Conservation (phyloP, 2,113 vertebrate genomes). For the Lepus americanus region DNA sequence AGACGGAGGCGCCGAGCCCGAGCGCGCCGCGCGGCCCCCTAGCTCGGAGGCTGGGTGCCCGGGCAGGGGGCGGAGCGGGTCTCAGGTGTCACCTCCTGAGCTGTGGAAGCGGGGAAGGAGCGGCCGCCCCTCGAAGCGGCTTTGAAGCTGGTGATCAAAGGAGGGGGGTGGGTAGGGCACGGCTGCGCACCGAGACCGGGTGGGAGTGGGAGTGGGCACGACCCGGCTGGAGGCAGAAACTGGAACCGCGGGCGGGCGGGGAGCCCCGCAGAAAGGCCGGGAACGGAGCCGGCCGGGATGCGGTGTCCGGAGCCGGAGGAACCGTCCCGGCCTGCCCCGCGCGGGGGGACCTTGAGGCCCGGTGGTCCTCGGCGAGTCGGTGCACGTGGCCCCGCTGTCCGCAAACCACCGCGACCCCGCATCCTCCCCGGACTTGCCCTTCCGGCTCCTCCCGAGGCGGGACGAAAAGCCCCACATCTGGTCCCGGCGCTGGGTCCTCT, state of each 20-base stretch:
- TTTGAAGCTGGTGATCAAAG: constrained; percentile 77
- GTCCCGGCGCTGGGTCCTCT: neutral
- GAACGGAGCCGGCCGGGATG: neutral
- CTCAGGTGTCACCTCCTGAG: constrained; percentile 69
- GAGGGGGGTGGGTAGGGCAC: neutral
- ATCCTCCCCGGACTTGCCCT: neutral
- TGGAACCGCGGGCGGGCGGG: neutral
- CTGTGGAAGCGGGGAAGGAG: neutral
- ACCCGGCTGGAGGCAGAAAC: neutral
- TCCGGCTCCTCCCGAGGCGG: neutral
- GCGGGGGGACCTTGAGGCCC: neutral
- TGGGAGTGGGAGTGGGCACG: neutral
- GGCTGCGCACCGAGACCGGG: neutral
- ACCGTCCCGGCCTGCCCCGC: neutral
- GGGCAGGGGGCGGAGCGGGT: constrained; percentile 42
- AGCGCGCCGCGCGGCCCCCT: neutral
- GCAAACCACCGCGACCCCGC: neutral
- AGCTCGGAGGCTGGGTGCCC: neutral
- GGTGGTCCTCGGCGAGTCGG: neutral
- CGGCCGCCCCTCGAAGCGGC: neutral
- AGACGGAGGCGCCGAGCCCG: neutral
- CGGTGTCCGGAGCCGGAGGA: neutral
- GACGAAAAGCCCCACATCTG: constrained; percentile 40
- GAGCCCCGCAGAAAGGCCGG: neutral
- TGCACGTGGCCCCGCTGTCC: neutral